Conservation (phyloP, 2,113 vertebrate genomes). For the Sprattus sprattus region DNA sequence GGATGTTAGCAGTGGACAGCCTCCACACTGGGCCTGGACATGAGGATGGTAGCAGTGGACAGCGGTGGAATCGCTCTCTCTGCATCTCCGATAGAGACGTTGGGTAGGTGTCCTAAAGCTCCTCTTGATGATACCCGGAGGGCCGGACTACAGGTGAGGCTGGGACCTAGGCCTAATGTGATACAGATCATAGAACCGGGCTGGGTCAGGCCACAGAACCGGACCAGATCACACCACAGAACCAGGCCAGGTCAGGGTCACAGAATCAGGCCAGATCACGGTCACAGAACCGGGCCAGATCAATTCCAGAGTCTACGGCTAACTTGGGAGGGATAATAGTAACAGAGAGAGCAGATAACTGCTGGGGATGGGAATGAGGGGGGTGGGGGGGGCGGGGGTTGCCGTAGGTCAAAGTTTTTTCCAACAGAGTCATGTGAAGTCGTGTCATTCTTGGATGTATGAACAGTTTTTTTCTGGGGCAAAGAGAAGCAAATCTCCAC, state of each 20-base stretch:
- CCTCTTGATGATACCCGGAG: not conserved
- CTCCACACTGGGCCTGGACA: no score
- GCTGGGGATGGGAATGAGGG: constrained; percentile 29
- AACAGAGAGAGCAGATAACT: constrained; percentile 52
- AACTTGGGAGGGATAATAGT: not conserved
- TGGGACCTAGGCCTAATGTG: not conserved
- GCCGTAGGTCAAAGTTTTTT: constrained; percentile 41
- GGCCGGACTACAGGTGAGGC: not conserved
- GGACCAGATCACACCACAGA: not conserved
- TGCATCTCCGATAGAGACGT: not conserved
- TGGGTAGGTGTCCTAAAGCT: not conserved
- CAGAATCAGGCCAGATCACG: not conserved
- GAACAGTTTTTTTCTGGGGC: constrained; percentile 22
- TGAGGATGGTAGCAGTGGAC: no score
- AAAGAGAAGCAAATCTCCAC: constrained; percentile 6
- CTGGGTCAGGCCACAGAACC: not conserved
- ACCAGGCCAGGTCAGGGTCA: no score
- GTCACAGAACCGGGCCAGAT: no score
- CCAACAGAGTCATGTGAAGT: constrained; percentile 19
- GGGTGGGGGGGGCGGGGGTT: not conserved
- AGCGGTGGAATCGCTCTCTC: not conserved
- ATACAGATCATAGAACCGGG: not conserved
- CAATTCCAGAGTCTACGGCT: no score
- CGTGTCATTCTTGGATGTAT: constrained; percentile 13
- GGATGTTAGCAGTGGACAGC: not conserved